phyloP scores from a whole-genome alignment of 2,888 invertebrate genomes.

The Cephus rjabovi region DNA sequence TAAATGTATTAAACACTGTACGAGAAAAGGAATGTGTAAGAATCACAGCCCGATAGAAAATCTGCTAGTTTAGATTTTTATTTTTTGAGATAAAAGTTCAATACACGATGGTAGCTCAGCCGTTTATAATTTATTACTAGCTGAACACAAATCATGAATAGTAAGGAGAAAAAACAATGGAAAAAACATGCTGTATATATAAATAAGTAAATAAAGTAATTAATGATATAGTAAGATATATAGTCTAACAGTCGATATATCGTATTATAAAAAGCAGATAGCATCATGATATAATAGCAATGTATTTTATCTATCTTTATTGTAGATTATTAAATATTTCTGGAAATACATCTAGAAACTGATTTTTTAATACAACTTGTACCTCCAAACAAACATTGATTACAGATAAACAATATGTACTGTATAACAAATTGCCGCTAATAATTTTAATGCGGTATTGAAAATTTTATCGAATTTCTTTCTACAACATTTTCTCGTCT shows the following conservation, averaged over 20 bases:
- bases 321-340: slow-evolving; percentile 33
- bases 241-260: slow-evolving; percentile 14
- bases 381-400: neutral
- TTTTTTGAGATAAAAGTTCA: slow-evolving; percentile 18
- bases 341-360: slow-evolving; percentile 14
- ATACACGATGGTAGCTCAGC: slow-evolving; percentile 38
- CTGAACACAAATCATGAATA: slow-evolving; percentile 39
- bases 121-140: slow-evolving; percentile 62
- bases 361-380: slow-evolving; percentile 1
- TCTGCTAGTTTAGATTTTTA: slow-evolving; percentile 23
- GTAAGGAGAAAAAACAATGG: slow-evolving; percentile 27
- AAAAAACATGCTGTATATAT: slow-evolving; percentile 31
- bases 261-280: slow-evolving; percentile 17
- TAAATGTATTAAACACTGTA: neutral
- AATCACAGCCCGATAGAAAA: slow-evolving; percentile 5
- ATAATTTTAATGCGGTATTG: neutral
- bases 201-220: slow-evolving; percentile 37
- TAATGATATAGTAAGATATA: slow-evolving; percentile 22
- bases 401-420: neutral
- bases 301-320: slow-evolving; percentile 39
- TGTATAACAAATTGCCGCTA: neutral
- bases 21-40: neutral
- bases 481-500: neutral
- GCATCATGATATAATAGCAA: slow-evolving; percentile 18
- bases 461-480: neutral